Conservation (phyloP, 2,113 vertebrate species). For the Ammospiza nelsoni region DNA sequence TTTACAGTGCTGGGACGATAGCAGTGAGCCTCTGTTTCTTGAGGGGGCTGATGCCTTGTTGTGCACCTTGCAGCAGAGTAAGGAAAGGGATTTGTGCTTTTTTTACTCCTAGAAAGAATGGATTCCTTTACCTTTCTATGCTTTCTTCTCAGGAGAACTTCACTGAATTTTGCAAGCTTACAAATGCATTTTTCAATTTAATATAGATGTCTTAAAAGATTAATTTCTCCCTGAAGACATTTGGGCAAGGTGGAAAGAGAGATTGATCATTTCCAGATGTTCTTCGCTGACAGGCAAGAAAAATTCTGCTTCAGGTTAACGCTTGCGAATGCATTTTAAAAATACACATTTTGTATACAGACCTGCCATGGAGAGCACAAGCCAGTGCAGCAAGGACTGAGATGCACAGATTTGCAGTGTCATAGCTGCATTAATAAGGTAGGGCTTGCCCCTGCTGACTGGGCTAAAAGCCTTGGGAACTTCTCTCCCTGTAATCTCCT, state of each 20-base stretch:
- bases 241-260: neutral
- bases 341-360: neutral
- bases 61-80: neutral
- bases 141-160: neutral
- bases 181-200: neutral
- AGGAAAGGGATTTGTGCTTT: neutral
- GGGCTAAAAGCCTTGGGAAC: neutral
- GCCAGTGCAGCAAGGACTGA: neutral
- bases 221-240: conserved; percentile 25
- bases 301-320: neutral
- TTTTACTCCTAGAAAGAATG: neutral
- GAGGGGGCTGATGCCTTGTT: neutral
- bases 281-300: conserved; percentile 13
- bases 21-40: neutral
- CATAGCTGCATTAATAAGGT: neutral
- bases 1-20: neutral
- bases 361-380: neutral
- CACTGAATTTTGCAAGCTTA: neutral
- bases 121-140: neutral
- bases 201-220: conserved; percentile 21
- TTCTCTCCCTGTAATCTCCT: neutral
- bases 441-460: neutral
- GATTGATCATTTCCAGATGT: conserved; percentile 34
- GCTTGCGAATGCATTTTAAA: neutral
- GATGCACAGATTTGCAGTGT: neutral